phyloP scores from a whole-genome alignment of 1,140 invertebrate genomes.

The Pachypeltis micranthus region DNA sequence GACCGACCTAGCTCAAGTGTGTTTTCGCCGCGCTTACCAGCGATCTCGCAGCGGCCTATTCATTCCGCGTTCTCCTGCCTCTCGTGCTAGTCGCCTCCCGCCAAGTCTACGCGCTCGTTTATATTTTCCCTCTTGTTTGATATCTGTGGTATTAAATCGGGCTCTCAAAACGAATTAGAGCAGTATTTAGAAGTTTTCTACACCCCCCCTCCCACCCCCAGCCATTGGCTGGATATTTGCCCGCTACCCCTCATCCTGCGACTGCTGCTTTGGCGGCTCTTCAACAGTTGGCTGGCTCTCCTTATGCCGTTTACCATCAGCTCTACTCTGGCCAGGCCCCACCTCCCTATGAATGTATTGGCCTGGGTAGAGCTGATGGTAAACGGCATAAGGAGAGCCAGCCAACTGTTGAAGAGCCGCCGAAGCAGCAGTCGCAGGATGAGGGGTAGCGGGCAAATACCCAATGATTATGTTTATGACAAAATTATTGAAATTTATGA shows the following conservation, averaged over 20 bases:
- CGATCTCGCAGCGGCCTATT: too few species aligned
- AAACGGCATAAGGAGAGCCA: conserved; percentile 21
- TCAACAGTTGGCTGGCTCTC: conserved; percentile 4
- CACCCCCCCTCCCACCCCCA: conserved; percentile 40
- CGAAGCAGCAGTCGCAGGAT: conserved; percentile 33
- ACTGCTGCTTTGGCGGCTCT: conserved; percentile 25
- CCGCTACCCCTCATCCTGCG: conserved; percentile 38
- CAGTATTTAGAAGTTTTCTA: too few species aligned
- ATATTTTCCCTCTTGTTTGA: too few species aligned
- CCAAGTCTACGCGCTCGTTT: too few species aligned
- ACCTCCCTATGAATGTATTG: conserved; percentile 20
- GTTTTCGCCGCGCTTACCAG: too few species aligned
- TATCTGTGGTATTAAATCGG: too few species aligned
- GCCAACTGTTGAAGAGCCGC: neutral
- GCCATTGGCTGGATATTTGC: conserved; percentile 41
- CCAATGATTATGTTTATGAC: too few species aligned
- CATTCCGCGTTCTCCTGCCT: too few species aligned
- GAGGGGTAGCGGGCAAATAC: conserved; percentile 40
- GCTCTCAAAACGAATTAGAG: too few species aligned
- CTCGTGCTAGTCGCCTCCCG: too few species aligned
- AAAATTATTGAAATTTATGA: too few species aligned
- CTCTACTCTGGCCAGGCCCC: conserved; percentile 20
- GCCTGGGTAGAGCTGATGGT: conserved; percentile 20
- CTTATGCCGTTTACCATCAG: conserved; percentile 22
- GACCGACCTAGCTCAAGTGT: too few species aligned